Conservation (phyloP, 2,113 vertebrate species). For the Cariama cristata region DNA sequence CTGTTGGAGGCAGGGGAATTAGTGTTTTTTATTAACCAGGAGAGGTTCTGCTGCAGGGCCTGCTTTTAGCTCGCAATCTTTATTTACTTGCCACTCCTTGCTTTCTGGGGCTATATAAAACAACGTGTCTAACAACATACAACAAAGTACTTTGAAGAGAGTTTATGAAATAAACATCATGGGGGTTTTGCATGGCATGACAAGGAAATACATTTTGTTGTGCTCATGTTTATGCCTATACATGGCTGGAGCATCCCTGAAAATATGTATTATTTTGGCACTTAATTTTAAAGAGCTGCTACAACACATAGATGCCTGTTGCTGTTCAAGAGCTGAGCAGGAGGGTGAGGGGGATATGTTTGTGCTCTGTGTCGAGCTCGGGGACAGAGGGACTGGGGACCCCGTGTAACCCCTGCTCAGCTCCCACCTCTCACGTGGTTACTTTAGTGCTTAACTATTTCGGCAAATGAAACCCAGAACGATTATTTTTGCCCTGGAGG, state of each 20-base stretch:
- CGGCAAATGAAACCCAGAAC: not conserved
- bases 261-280: not conserved
- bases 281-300: not conserved
- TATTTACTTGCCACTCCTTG: not conserved
- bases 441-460: not conserved
- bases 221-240: not conserved
- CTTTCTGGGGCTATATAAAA: not conserved
- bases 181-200: not conserved
- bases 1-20: not conserved
- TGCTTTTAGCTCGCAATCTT: not conserved
- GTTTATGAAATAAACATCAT: not conserved
- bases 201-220: not conserved
- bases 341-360: not conserved
- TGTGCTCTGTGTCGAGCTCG: not conserved
- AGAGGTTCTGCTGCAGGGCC: not conserved
- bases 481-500: not conserved
- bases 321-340: not conserved
- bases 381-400: not conserved
- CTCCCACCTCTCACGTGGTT: fast-evolving
- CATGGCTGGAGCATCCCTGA: not conserved
- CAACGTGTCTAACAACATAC: not conserved
- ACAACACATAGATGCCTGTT: not conserved
- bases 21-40: not conserved
- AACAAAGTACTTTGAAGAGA: not conserved
- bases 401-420: not conserved